Evolutionary conservation across 2,888 invertebrate genomes (phyloP).

Genomic region (Suillia variegata): DNA sequence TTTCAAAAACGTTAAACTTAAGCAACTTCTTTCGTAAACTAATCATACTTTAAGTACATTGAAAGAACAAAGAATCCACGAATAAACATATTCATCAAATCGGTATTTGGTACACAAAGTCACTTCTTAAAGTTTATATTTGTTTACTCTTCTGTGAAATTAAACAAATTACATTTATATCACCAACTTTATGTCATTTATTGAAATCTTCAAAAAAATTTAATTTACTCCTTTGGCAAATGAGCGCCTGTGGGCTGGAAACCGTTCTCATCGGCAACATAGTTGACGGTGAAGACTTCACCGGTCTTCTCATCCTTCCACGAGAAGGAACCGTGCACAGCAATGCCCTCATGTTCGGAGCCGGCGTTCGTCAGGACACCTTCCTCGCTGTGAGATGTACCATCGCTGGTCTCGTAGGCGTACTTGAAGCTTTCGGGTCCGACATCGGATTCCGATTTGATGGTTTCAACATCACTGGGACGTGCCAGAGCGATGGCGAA

Average conservation of each 20-base stretch:
- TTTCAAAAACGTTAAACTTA: too few species aligned
- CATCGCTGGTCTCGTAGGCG: conserved; percentile 40
- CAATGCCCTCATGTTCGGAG: conserved; percentile 32
- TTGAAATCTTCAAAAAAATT: not conserved
- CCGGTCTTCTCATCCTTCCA: conserved; percentile 36
- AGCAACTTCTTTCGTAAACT: too few species aligned
- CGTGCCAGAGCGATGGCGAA: conserved; percentile 43
- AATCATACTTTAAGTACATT: too few species aligned
- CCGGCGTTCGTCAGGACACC: conserved; percentile 33
- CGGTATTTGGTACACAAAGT: too few species aligned
- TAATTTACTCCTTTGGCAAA: conserved; percentile 23
- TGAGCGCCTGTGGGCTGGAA: conserved; percentile 32
- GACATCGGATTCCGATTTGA: conserved; percentile 65
- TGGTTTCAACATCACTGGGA: conserved; percentile 57
- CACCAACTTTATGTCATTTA: too few species aligned
- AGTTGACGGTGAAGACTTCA: conserved; percentile 33
- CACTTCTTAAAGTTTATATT: not conserved
- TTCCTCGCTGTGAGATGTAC: conserved; percentile 30
- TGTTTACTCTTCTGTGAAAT: not conserved
- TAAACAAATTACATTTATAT: conserved; percentile 6
- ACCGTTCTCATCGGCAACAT: conserved; percentile 38
- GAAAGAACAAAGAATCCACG: too few species aligned
- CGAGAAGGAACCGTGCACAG: conserved; percentile 35
- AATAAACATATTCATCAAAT: too few species aligned
- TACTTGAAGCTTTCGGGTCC: conserved; percentile 35